These are phyloP conservation scores for Aplysina aerophoba DNA, from an alignment of 37 sponge, comb jelly and placozoan genomes.

Conservation along the genomic window DNA sequence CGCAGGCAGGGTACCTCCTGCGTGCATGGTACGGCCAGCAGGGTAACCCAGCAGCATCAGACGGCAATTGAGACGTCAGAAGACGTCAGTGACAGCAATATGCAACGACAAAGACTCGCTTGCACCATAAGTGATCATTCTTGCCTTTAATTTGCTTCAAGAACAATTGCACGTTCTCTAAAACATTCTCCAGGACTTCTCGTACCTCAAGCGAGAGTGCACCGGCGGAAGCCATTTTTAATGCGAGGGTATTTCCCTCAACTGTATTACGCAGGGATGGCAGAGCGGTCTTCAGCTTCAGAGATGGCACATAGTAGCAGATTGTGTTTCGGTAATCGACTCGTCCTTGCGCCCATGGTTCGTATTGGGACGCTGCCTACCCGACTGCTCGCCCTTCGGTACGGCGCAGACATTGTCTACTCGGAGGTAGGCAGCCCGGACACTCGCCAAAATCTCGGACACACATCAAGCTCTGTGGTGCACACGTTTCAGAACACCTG, in stretches of 20 bases:
- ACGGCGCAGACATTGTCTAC: slow-evolving; percentile 97
- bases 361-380: slow-evolving; percentile 91
- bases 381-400: slow-evolving; percentile 81
- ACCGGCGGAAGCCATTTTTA: background rate
- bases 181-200: slow-evolving; percentile 44
- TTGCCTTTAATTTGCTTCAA: slow-evolving; percentile 43
- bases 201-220: background rate
- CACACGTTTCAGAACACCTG: no score
- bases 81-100: no score
- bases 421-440: slow-evolving; percentile 91
- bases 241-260: background rate
- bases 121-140: no score
- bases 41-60: no score
- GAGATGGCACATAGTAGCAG: no score
- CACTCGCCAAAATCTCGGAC: background rate
- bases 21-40: background rate
- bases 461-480: no score
- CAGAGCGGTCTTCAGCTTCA: no score
- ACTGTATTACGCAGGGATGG: no score
- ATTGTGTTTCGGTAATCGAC: slow-evolving; percentile 63
- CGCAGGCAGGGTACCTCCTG: slow-evolving; percentile 9
- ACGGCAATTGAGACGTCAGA: no score
- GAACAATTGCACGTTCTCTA: slow-evolving; percentile 34
- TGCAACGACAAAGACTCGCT: no score
- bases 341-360: slow-evolving; percentile 97